phyloP scores from a whole-genome alignment of 2,888 invertebrate species.

The Eulithis testata region DNA sequence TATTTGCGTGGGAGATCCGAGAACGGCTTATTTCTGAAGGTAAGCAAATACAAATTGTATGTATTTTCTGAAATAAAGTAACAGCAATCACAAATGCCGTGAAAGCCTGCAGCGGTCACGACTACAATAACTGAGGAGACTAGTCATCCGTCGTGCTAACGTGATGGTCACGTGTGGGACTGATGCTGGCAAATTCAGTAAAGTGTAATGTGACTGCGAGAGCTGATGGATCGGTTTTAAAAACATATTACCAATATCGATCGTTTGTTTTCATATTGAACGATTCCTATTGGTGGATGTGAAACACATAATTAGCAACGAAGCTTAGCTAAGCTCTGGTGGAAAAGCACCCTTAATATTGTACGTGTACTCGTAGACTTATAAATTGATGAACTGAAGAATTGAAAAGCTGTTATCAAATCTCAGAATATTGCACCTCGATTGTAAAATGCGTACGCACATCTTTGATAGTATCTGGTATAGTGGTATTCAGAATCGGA shows the following conservation, averaged over 20 bases:
- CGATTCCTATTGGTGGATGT: no score
- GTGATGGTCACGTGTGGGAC: conserved; percentile 16
- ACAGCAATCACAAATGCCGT: conserved; percentile 41
- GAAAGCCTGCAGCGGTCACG: conserved; percentile 71
- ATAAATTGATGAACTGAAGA: no score
- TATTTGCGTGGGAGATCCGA: conserved; percentile 99
- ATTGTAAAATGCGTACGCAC: no score
- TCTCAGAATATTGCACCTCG: no score
- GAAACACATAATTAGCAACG: no score
- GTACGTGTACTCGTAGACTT: no score
- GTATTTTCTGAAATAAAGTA: conserved; percentile 42
- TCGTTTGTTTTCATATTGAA: no score
- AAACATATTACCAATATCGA: not conserved
- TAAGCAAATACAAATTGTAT: conserved; percentile 69
- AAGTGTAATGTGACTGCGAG: conserved; percentile 17
- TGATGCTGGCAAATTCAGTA: conserved; percentile 12
- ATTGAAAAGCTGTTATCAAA: no score
- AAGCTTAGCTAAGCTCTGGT: no score
- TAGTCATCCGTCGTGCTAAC: conserved; percentile 33
- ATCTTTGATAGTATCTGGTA: no score
- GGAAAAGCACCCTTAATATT: no score
- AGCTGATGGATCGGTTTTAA: not conserved
- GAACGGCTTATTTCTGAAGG: conserved; percentile 98
- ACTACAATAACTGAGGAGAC: conserved; percentile 38
- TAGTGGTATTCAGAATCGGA: no score